Percentiles rank a stretch among this genome's conserved stretches.
These are phyloP conservation scores for Epizoanthus fatuus DNA, from an alignment of 92 coral and sea anemone genomes.

Conservation along the genomic window DNA sequence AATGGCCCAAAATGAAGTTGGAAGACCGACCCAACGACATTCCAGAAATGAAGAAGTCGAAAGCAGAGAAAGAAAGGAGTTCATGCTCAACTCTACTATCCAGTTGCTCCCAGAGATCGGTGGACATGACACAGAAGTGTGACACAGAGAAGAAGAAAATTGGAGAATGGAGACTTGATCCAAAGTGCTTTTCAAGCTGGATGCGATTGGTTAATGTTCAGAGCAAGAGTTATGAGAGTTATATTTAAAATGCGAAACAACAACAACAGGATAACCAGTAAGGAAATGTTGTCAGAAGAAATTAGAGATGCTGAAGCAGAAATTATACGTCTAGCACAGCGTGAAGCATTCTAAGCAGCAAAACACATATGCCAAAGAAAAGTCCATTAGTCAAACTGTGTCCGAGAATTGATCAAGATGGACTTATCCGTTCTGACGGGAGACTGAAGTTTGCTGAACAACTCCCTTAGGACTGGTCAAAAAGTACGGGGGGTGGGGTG, in stretches of 20 bases:
- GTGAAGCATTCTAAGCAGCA: slow-evolving; percentile 49
- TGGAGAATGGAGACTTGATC: slow-evolving; percentile 61
- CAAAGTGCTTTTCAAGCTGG: slow-evolving; percentile 52
- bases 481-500: no score
- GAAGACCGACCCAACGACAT: background rate
- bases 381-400: slow-evolving; percentile 26
- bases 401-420: slow-evolving; percentile 67
- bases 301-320: background rate
- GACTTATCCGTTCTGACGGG: slow-evolving; percentile 57
- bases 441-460: slow-evolving; percentile 63
- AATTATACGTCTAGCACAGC: slow-evolving; percentile 60
- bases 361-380: slow-evolving; percentile 38
- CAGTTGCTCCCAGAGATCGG: no score
- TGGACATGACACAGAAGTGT: no score
- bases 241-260: slow-evolving; percentile 36
- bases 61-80: no score
- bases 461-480: slow-evolving; percentile 63
- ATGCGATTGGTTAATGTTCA: background rate
- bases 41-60: no score
- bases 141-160: no score
- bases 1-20: slow-evolving; percentile 57
- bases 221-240: background rate
- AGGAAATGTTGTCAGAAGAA: no score
- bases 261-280: slow-evolving; percentile 25
- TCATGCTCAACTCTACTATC: no score